A percentile compares a stretch with the other conserved stretches of the same genome.
phyloP scores from a whole-genome alignment of 1,140 invertebrate genomes.

The Ceratosolen solmsi region DNA sequence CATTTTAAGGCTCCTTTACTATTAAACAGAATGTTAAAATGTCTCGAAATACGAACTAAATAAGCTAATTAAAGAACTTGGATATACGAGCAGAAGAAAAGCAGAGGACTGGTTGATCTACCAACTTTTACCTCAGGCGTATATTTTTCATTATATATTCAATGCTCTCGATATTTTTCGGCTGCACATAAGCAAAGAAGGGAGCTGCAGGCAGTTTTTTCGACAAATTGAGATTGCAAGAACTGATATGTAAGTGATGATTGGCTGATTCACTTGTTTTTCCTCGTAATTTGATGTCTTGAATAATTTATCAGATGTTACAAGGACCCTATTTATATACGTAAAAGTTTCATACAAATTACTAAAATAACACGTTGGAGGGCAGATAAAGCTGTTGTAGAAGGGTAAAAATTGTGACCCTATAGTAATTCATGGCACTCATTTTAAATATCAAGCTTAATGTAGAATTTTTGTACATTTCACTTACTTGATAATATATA shows the following conservation, averaged over 20 bases:
- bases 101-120: not conserved
- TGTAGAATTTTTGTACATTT: not conserved
- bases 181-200: not conserved
- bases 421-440: constrained; percentile 20
- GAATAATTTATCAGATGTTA: constrained; percentile 47
- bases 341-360: constrained; percentile 47
- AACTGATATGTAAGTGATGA: constrained; percentile 43
- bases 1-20: not conserved
- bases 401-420: not conserved
- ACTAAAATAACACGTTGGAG: constrained; percentile 33
- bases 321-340: constrained; percentile 22
- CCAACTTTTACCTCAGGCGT: not conserved
- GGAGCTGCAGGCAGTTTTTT: constrained; percentile 11
- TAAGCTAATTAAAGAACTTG: not conserved
- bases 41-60: not conserved
- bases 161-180: constrained; percentile 38
- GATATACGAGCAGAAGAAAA: no score
- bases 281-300: constrained; percentile 34
- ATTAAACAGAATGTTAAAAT: not conserved
- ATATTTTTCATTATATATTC: constrained; percentile 27
- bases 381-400: no score
- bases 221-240: constrained; percentile 28
- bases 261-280: constrained; percentile 44
- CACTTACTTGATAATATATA: constrained; percentile 2
- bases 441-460: constrained; percentile 38